These are phyloP conservation scores for Lepidurus arcticus DNA, from an alignment of 1,140 invertebrate species.

Conservation along the genomic window DNA sequence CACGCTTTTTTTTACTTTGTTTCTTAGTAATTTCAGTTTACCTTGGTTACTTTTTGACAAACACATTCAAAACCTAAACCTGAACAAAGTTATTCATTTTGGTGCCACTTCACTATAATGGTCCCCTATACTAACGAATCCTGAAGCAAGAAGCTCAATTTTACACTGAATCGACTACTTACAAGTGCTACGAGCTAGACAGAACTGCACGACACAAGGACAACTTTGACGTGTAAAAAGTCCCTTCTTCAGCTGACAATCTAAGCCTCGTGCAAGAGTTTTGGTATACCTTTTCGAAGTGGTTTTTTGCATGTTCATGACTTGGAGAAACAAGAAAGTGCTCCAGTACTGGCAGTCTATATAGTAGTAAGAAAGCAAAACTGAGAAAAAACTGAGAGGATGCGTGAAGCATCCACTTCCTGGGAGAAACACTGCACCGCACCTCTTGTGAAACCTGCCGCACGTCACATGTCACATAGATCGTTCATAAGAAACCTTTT, in stretches of 20 bases:
- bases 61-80: too few relatives aligned
- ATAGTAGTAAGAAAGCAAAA: too few relatives aligned
- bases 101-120: too few relatives aligned
- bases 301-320: slow-evolving; percentile 6
- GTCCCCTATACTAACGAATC: too few relatives aligned
- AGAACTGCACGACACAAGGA: background rate
- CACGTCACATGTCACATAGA: background rate
- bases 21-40: too few relatives aligned
- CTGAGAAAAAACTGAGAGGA: background rate
- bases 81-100: too few relatives aligned
- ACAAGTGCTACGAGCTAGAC: too few relatives aligned
- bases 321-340: background rate
- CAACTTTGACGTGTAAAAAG: background rate
- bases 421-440: background rate
- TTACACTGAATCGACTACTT: too few relatives aligned
- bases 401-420: slow-evolving; percentile 3
- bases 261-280: background rate
- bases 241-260: background rate
- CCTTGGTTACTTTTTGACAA: too few relatives aligned
- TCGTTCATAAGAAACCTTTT: background rate
- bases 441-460: slow-evolving; percentile 2
- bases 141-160: too few relatives aligned
- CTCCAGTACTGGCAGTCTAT: background rate
- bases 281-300: background rate
- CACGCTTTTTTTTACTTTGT: too few relatives aligned